A percentile compares a stretch with the other conserved stretches of the same genome.
Conservation (phyloP, 2,797 vertebrate genomes). For the Lophius americanus region DNA sequence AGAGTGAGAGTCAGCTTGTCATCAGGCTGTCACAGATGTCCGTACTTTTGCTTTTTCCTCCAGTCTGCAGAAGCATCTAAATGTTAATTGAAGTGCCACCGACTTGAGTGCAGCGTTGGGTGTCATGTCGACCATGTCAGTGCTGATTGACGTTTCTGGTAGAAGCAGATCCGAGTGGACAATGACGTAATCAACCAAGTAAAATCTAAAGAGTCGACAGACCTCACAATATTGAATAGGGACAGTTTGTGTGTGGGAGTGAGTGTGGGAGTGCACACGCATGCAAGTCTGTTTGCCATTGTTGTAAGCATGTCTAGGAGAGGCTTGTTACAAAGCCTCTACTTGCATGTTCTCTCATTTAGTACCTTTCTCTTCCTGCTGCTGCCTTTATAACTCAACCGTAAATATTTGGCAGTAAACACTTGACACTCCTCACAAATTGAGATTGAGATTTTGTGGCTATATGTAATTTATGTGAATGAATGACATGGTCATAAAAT, state of each 20-base stretch:
- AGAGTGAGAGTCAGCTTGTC: conserved; percentile 41
- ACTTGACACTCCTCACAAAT: background rate
- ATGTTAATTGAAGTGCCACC: conserved; percentile 51
- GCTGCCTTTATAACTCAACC: conserved; percentile 1
- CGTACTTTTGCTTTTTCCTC: conserved; percentile 28
- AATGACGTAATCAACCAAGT: conserved; percentile 21
- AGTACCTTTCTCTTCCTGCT: conserved; percentile 2
- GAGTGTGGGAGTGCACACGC: conserved; percentile 46
- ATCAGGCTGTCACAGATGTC: conserved; percentile 61
- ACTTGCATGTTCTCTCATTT: background rate
- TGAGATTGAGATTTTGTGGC: conserved; percentile 1
- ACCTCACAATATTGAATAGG: conserved; percentile 16
- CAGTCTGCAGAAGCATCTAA: conserved; percentile 21
- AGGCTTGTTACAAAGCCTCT: conserved; percentile 35
- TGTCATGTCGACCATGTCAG: conserved; percentile 50
- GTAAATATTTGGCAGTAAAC: conserved; percentile 17
- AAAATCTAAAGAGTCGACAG: conserved; percentile 37
- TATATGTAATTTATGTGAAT: conserved; percentile 17
- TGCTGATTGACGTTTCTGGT: conserved; percentile 26
- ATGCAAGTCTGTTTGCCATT: conserved; percentile 35
- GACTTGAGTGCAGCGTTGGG: conserved; percentile 43
- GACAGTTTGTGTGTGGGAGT: conserved; percentile 45
- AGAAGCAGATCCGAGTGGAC: conserved; percentile 31
- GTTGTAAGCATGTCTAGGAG: conserved; percentile 13
- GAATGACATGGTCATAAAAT: background rate